Evolutionary conservation across 2,888 invertebrate genomes (phyloP), one percentile per base, ranked within the genome.

Genomic region (Tinea pellionella): DNA sequence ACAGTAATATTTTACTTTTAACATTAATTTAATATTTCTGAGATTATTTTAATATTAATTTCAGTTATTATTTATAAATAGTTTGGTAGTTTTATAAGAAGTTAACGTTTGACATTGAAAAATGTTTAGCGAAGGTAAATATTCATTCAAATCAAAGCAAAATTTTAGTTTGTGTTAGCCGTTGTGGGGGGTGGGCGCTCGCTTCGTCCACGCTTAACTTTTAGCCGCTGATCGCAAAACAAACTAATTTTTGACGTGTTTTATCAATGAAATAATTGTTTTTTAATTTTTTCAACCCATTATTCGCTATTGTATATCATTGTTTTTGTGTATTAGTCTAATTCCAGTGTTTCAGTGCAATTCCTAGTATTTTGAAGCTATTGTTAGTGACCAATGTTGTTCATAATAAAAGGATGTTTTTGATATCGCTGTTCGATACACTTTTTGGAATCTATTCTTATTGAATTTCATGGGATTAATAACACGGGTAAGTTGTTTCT

Each of bases 401-500:
- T 68, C 69, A 68, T 72, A 15, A 73, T 77, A 71, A 73, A 71
- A 83, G 83, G 80, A 85, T 84, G 83, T 82, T 84, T 65, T 68
- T 69, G 71, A 74, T 73, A 66, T 67, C 67, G 67, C 15, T n/a
- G 2, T 15, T 15, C 12, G 15, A 11, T 68, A 67, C 65, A 69
- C 63, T 74, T 70, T 69, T 75, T 73, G 72, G 75, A 77, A 74
- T 69, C 66, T 62, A 61, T 37, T 60, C 65, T 71, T 24, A 77
- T 75, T 74, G 72, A 66, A 74, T 76, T 86, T 76, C 72, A 85
- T 84, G 85, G 84, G 77, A 81, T 32, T 80, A 79, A 68, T 64
- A 72, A 65, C 83, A 85, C 37, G 11, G 37, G 37, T 86, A 66
- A 81, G 85, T 80, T 59, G 47, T 59, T 7, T 16, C 29, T 56